phyloP scores from a whole-genome alignment of 2,113 vertebrate species.

The Mungos mungo region DNA sequence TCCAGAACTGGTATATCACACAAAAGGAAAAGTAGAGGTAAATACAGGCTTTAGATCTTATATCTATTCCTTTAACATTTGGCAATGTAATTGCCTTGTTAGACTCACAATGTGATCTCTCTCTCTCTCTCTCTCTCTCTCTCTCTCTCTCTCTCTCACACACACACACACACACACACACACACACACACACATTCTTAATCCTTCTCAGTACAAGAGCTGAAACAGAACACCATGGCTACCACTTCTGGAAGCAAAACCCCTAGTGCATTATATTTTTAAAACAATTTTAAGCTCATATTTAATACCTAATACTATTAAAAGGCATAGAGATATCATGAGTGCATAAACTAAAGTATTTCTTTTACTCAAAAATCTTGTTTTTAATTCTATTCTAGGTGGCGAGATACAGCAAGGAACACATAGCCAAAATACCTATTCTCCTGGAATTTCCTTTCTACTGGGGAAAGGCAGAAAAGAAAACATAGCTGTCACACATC shows the following conservation, averaged over 20 bases:
- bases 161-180: not conserved
- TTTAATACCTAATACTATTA: not conserved
- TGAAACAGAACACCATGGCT: not conserved
- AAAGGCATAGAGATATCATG: not conserved
- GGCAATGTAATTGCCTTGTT: not conserved
- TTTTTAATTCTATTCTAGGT: not conserved
- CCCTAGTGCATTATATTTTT: not conserved
- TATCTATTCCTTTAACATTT: not conserved
- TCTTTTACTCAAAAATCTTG: not conserved
- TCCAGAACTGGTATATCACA: not conserved
- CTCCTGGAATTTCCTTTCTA: not conserved
- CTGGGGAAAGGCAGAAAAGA: not conserved
- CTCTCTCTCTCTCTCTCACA: not conserved
- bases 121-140: no score
- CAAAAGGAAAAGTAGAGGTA: not conserved
- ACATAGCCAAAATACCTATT: not conserved
- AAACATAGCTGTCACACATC: not conserved
- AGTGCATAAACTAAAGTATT: not conserved
- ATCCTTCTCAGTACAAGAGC: not conserved
- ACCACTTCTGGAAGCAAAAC: not conserved
- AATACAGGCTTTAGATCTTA: not conserved
- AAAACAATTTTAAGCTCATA: conserved; percentile 15
- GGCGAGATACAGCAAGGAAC: not conserved
- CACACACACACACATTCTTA: not conserved
- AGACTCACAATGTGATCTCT: not conserved